Percentiles rank a stretch among this genome's conserved stretches.
phyloP scores from a whole-genome alignment of 92 coral and sea anemone species.

The Umimayanthus kanabou region DNA sequence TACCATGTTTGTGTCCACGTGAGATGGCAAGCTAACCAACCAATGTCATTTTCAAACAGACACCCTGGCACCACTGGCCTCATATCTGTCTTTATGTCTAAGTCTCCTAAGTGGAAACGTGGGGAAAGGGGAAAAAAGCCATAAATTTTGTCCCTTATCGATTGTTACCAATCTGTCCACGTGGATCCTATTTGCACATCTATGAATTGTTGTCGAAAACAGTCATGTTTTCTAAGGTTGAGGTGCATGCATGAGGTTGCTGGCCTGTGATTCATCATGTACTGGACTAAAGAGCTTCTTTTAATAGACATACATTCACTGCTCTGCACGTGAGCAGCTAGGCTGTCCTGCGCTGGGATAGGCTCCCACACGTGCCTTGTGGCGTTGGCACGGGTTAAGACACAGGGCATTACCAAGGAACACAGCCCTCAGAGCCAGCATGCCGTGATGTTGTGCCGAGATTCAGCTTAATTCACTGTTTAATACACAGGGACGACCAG shows the following conservation, averaged over 20 bases:
- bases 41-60: slow-evolving; percentile 53
- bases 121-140: slow-evolving; percentile 49
- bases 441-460: slow-evolving; percentile 32
- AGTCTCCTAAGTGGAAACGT: slow-evolving; percentile 95
- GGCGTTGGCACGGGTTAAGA: slow-evolving; percentile 6
- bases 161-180: slow-evolving; percentile 70
- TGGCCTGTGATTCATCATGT: not conserved
- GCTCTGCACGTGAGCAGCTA: not conserved
- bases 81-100: slow-evolving; percentile 26
- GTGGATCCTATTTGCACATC: slow-evolving; percentile 88
- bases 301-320: slow-evolving; percentile 39
- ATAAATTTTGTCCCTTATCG: slow-evolving; percentile 54
- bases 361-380: slow-evolving; percentile 24
- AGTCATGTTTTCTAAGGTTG: slow-evolving; percentile 60
- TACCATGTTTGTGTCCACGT: not conserved
- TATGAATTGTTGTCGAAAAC: slow-evolving; percentile 44
- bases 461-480: slow-evolving; percentile 32
- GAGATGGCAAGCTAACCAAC: slow-evolving; percentile 36
- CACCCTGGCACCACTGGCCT: slow-evolving; percentile 72
- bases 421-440: slow-evolving; percentile 11
- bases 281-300: slow-evolving; percentile 29
- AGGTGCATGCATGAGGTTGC: slow-evolving; percentile 30
- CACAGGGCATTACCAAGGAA: slow-evolving; percentile 10
- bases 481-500: slow-evolving; percentile 11
- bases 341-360: slow-evolving; percentile 52